These are phyloP conservation scores for Eubasilissa regina DNA, from an alignment of 1,140 invertebrate species.

Conservation along the genomic window DNA sequence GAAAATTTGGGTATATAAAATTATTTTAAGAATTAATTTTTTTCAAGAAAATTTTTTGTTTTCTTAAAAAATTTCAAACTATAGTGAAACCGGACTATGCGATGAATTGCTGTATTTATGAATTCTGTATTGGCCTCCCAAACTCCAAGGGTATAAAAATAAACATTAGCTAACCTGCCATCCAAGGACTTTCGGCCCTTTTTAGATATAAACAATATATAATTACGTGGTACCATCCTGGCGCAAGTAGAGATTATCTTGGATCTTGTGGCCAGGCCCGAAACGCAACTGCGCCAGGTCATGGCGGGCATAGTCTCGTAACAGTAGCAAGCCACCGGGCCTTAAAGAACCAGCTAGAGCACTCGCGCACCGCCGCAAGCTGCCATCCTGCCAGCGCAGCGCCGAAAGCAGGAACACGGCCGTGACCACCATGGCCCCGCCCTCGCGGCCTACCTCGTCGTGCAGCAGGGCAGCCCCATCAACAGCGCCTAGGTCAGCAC, in stretches of 20 bases:
- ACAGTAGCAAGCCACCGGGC: constrained; percentile 88
- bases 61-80: too few species aligned
- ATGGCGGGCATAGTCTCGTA: constrained; percentile 98
- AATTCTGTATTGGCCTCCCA: too few species aligned
- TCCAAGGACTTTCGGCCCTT: not conserved
- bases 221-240: constrained; percentile 95
- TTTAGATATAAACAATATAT: not conserved
- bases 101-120: too few species aligned
- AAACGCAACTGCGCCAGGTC: constrained; percentile 98
- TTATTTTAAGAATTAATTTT: too few species aligned
- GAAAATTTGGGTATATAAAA: too few species aligned
- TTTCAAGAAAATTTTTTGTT: too few species aligned
- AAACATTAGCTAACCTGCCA: not conserved
- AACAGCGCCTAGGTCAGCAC: constrained; percentile 62
- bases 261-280: constrained; percentile 92
- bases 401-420: constrained; percentile 97
- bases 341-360: constrained; percentile 74
- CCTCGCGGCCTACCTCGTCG: not conserved
- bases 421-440: constrained; percentile 74
- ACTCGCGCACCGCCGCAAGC: not conserved
- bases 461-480: not conserved
- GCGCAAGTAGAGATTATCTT: constrained; percentile 95
- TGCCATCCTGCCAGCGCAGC: not conserved
- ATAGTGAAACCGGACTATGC: too few species aligned
- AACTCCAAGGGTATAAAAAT: too few species aligned